phyloP scores from a whole-genome alignment of 2,113 vertebrate species.

The Syngnathoides biaculeatus region DNA sequence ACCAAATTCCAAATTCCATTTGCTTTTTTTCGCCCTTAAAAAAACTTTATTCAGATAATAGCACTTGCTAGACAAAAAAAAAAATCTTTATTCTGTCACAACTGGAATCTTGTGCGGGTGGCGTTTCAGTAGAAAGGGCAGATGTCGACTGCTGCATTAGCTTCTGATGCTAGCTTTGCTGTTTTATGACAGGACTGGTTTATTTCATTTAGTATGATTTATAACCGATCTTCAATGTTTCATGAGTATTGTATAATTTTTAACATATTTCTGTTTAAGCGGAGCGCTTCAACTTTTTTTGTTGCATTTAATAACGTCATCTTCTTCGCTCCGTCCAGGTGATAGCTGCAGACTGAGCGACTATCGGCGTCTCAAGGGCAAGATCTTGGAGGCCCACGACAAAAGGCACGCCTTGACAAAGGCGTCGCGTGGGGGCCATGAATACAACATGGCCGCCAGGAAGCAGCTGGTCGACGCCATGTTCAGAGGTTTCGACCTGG shows the following conservation, averaged over 20 bases:
- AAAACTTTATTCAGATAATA: no score
- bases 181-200: neutral
- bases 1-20: no score
- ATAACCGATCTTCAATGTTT: neutral
- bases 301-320: neutral
- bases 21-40: no score
- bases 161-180: neutral
- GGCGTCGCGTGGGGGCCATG: constrained; percentile 61
- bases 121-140: no score
- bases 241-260: neutral
- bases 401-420: constrained; percentile 71
- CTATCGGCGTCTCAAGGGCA: constrained; percentile 84
- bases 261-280: neutral
- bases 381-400: constrained; percentile 82
- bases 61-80: no score
- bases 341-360: constrained; percentile 84
- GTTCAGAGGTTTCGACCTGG: constrained; percentile 88
- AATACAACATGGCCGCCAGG: constrained; percentile 76
- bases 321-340: constrained; percentile 67
- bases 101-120: no score
- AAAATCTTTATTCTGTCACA: no score
- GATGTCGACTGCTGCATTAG: neutral
- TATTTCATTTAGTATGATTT: neutral
- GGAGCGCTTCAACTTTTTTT: neutral
- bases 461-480: constrained; percentile 86